phyloP scores from a whole-genome alignment of 2,113 vertebrate species.

The Plotosus lineatus region DNA sequence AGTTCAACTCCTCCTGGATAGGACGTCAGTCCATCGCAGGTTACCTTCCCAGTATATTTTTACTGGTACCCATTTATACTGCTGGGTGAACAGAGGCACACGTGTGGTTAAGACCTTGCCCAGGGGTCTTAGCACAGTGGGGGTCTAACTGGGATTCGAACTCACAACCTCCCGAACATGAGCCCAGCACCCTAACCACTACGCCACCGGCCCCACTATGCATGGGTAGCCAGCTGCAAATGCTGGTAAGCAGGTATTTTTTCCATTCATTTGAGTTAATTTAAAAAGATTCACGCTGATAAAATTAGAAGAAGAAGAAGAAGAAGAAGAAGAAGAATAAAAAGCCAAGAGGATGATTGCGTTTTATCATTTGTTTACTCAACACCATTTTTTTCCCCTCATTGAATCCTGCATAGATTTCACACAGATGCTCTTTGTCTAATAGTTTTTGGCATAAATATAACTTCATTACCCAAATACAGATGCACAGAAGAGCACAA shows the following conservation, averaged over 20 bases:
- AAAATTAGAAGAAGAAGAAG: background rate
- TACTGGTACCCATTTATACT: too few species aligned
- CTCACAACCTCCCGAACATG: too few species aligned
- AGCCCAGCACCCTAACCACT: too few species aligned
- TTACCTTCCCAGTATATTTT: too few species aligned
- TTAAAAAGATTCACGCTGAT: background rate
- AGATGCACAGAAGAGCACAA: constrained; percentile 7
- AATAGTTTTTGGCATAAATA: constrained; percentile 8
- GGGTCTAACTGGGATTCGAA: too few species aligned
- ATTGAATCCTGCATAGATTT: background rate
- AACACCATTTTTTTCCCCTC: background rate
- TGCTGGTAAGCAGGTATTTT: background rate
- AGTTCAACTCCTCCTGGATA: too few species aligned
- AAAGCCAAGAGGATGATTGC: background rate
- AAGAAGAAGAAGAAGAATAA: background rate
- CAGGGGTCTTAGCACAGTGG: too few species aligned
- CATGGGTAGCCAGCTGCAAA: background rate
- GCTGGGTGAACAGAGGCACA: too few species aligned
- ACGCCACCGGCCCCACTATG: too few species aligned
- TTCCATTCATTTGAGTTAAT: background rate
- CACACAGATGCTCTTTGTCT: background rate
- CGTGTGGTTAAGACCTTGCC: too few species aligned
- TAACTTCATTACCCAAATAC: background rate
- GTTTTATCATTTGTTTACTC: background rate
- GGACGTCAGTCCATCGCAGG: too few species aligned